These are phyloP conservation scores for Falco rusticolus DNA, from an alignment of 2,797 vertebrate genomes.

Conservation along the genomic window DNA sequence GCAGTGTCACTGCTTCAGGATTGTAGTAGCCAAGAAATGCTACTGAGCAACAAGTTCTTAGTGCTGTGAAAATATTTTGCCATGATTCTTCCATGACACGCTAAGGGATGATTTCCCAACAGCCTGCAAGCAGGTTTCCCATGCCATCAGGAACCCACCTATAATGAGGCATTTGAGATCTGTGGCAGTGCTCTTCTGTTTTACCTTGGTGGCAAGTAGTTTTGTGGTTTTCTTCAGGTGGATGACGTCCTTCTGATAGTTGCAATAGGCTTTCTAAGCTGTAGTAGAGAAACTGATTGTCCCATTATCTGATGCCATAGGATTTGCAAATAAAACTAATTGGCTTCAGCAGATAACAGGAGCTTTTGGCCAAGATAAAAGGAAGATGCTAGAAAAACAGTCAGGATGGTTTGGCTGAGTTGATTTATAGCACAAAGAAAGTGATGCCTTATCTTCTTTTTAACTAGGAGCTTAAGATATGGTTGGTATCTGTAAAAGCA, in stretches of 20 bases:
- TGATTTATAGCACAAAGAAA: neutral
- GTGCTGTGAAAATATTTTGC: neutral
- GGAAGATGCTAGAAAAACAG: neutral
- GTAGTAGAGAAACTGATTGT: neutral
- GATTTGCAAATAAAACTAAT: conserved; percentile 33
- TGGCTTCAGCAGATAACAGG: neutral
- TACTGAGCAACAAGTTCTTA: neutral
- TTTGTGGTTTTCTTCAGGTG: neutral
- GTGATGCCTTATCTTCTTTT: neutral
- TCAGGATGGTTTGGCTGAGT: neutral
- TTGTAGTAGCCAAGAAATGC: neutral
- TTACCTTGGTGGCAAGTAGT: neutral
- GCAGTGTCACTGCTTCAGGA: neutral
- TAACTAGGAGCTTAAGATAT: neutral
- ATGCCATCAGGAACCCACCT: neutral
- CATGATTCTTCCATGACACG: neutral
- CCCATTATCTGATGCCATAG: neutral
- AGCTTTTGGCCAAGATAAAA: conserved; percentile 19
- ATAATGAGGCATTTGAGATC: neutral
- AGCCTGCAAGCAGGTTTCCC: neutral
- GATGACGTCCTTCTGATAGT: neutral
- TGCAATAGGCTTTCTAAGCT: neutral
- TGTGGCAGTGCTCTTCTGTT: neutral
- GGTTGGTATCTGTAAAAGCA: neutral
- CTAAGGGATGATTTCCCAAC: neutral